Base-by-base conservation (phyloP, 2,888 invertebrate genomes). In the Melieria picta region DNA sequence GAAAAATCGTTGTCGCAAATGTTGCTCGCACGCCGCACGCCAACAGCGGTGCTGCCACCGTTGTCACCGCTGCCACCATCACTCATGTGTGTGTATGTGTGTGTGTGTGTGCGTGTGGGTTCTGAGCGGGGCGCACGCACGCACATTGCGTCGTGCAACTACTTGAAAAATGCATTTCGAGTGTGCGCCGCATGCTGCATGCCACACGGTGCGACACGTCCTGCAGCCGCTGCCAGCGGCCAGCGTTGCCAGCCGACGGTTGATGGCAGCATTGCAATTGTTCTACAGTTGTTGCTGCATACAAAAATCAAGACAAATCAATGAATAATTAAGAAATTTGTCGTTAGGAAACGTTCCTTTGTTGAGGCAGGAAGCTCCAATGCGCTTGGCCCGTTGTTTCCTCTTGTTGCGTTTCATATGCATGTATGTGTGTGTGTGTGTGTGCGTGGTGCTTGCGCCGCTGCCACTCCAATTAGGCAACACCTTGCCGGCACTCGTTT, bases 311-410 rank as follows among this genome's bases (percentile, higher is more conserved):
- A 71, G 45, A 63, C 62, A 67, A 72, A 72, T 72, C 66, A 72
- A 73, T 66, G 72, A 66, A 70, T 74, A 72, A 74, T 74, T 74
- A 74, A 74, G 74, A 76, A 81, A 81, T 78, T 74, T 79, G 78
- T 75, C 75, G 74, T 64, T 64, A 55, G 71, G 57, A 30, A 30
- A 30, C 3, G 30, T 30, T 30, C 30, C 30, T 30, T 30, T 30
- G 30, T 30, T 30, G 30, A 30, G 30, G 30, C 30, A 30, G 30
- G 30, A 30, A 30, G 30, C 30, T 30, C 3, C 30, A 30, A 30
- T 30, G 30, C 30, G 30, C 30, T 30, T 30, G 30, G 30, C 30
- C 30, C 30, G 30, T 30, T 30, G 30, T 30, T 30, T 30, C 30
- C 30, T 2, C 30, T 30, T 30, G 30, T 30, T 1, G 30, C 30